A percentile compares a stretch with the other conserved stretches of the same genome.
phyloP scores from a whole-genome alignment of 2,113 vertebrate genomes.

The Heterotis niloticus region DNA sequence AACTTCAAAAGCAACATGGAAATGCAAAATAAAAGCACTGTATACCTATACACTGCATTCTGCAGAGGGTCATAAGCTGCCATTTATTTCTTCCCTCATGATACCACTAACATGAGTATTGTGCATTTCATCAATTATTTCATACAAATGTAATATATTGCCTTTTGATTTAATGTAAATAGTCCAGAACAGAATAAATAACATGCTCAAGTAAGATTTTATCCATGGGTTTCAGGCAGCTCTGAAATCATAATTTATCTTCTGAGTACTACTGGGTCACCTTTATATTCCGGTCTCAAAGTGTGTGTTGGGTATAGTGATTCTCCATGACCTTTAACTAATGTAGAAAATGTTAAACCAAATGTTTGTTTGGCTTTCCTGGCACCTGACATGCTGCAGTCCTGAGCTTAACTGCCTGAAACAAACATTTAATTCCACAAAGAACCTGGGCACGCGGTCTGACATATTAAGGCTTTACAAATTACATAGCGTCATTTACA shows the following conservation, averaged over 20 bases:
- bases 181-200: neutral
- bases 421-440: neutral
- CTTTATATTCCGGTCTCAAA: slow-evolving; percentile 5
- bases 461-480: slow-evolving; percentile 50
- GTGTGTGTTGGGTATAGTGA: neutral
- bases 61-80: too few relatives aligned
- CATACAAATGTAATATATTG: neutral
- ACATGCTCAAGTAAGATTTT: neutral
- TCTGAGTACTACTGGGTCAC: neutral
- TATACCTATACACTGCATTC: too few relatives aligned
- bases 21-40: too few relatives aligned
- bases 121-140: neutral
- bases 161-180: neutral
- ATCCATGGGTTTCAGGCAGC: neutral
- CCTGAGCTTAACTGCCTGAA: neutral
- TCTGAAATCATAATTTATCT: neutral
- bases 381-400: neutral
- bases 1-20: neutral
- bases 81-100: too few relatives aligned
- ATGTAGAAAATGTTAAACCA: neutral
- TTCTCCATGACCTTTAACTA: neutral
- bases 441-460: slow-evolving; percentile 1
- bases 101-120: neutral
- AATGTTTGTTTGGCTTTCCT: slow-evolving; percentile 18
- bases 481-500: slow-evolving; percentile 47